Evolutionary conservation across 2,797 vertebrate species (phyloP).

Genomic region (Paedocypris micromegethes): DNA sequence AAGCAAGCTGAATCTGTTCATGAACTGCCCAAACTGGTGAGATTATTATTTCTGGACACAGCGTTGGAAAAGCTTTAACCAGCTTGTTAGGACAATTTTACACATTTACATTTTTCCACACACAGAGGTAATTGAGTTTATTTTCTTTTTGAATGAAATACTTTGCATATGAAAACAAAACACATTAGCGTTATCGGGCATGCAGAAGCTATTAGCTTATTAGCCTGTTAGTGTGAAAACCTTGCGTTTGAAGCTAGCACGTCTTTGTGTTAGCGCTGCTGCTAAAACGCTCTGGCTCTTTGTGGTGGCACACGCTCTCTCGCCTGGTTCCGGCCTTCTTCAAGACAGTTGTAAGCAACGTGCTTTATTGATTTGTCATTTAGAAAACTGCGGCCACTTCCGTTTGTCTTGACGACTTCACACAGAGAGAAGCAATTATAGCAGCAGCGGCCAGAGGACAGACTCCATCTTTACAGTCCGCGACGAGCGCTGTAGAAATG

Average conservation of each 20-base stretch:
- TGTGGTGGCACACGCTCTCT: constrained; percentile 1
- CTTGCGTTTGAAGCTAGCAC: constrained; percentile 25
- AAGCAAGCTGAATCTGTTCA: not conserved
- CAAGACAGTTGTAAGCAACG: constrained; percentile 38
- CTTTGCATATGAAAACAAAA: constrained; percentile 40
- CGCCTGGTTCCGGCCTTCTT: constrained; percentile 4
- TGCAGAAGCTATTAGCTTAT: constrained; percentile 29
- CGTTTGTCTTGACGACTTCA: constrained; percentile 38
- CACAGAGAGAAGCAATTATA: constrained; percentile 42
- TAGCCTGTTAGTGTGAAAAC: constrained; percentile 35
- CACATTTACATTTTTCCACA: constrained; percentile 17
- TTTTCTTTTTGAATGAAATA: constrained; percentile 15
- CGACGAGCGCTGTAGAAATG: not conserved
- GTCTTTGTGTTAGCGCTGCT: constrained; percentile 7
- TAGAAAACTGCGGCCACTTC: constrained; percentile 37
- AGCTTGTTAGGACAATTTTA: constrained; percentile 13
- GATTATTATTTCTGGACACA: constrained; percentile 1
- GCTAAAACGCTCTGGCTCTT: constrained; percentile 4
- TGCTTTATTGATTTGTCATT: constrained; percentile 49
- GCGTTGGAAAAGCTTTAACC: constrained; percentile 12
- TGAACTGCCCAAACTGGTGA: not conserved
- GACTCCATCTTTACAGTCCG: no score
- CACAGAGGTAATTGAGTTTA: constrained; percentile 34
- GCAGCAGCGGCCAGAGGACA: constrained; percentile 10
- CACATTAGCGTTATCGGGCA: constrained; percentile 32